A percentile compares a stretch with the other conserved stretches of the same genome.
Evolutionary conservation across 2,888 invertebrate species (phyloP).

Genomic region (Caenorhabditis sp.): DNA sequence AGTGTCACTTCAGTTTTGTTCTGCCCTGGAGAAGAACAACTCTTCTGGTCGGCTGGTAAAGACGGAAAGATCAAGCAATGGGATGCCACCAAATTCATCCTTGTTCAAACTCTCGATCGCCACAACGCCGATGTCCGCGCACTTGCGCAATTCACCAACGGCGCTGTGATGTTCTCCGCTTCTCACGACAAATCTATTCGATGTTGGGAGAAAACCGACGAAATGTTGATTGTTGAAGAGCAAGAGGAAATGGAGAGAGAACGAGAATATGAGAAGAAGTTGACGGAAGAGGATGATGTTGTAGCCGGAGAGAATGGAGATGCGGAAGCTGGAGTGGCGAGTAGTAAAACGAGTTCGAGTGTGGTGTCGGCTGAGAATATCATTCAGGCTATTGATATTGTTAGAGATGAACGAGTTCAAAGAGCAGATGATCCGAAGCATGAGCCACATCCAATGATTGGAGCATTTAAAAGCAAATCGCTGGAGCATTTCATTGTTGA

Average conservation of each 20-base stretch:
- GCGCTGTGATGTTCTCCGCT: slow-evolving; percentile 76
- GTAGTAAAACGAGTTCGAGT: slow-evolving; percentile 83
- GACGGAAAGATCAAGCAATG: slow-evolving; percentile 94
- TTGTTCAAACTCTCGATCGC: slow-evolving; percentile 85
- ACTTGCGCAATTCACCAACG: slow-evolving; percentile 55
- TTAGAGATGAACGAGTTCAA: slow-evolving; percentile 69
- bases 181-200: slow-evolving; percentile 88
- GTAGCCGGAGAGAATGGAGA: slow-evolving; percentile 75
- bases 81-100: slow-evolving; percentile 91
- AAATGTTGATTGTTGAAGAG: slow-evolving; percentile 90
- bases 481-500: slow-evolving; percentile 84
- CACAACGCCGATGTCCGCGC: slow-evolving; percentile 63
- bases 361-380: slow-evolving; percentile 81
- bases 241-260: slow-evolving; percentile 78
- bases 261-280: slow-evolving; percentile 74
- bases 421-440: slow-evolving; percentile 53
- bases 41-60: slow-evolving; percentile 90
- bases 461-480: slow-evolving; percentile 80
- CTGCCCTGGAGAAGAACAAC: slow-evolving; percentile 82
- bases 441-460: slow-evolving; percentile 82
- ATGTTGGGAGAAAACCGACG: slow-evolving; percentile 84
- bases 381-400: slow-evolving; percentile 86
- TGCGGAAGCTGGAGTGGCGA: slow-evolving; percentile 79
- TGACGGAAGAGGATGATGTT: slow-evolving; percentile 73
- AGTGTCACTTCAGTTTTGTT: slow-evolving; percentile 89